These are phyloP conservation scores for Leucania comma DNA, from an alignment of 2,888 invertebrate species.

Conservation along the genomic window DNA sequence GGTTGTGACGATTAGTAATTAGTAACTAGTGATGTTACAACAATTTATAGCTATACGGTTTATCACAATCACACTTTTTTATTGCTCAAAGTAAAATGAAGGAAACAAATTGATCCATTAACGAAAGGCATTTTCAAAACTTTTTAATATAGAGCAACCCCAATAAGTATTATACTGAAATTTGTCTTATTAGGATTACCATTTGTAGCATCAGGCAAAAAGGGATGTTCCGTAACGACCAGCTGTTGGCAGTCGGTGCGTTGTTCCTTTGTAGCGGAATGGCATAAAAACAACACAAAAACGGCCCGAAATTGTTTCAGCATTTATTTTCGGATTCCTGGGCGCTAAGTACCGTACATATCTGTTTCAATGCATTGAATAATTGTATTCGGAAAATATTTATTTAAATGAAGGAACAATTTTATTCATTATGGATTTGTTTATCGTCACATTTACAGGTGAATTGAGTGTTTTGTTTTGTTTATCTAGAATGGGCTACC, in stretches of 20 bases:
- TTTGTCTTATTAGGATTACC: conserved; percentile 37
- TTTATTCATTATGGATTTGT: conserved; percentile 15
- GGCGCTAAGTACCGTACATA: conserved; percentile 11
- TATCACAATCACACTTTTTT: conserved; percentile 11
- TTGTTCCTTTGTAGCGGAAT: conserved; percentile 33
- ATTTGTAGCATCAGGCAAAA: conserved; percentile 43
- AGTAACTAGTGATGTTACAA: too few species aligned
- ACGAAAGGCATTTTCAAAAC: conserved; percentile 18
- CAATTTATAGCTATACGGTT: too few species aligned
- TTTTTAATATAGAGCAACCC: conserved; percentile 7
- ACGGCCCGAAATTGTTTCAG: conserved; percentile 41
- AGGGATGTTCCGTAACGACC: conserved; percentile 41
- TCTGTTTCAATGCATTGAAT: neutral
- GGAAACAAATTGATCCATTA: neutral
- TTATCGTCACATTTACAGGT: conserved; percentile 40
- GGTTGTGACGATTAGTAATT: too few species aligned
- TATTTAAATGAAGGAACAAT: conserved; percentile 20
- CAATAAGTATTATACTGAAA: conserved; percentile 33
- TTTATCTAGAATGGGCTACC: neutral
- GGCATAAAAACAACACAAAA: conserved; percentile 46
- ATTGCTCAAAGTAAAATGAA: conserved; percentile 6
- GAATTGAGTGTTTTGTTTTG: conserved; percentile 32
- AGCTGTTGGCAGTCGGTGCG: conserved; percentile 41
- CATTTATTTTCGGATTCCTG: conserved; percentile 34
- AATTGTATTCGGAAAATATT: neutral